phyloP scores from a whole-genome alignment of 2,797 vertebrate species.

The Emys orbicularis region DNA sequence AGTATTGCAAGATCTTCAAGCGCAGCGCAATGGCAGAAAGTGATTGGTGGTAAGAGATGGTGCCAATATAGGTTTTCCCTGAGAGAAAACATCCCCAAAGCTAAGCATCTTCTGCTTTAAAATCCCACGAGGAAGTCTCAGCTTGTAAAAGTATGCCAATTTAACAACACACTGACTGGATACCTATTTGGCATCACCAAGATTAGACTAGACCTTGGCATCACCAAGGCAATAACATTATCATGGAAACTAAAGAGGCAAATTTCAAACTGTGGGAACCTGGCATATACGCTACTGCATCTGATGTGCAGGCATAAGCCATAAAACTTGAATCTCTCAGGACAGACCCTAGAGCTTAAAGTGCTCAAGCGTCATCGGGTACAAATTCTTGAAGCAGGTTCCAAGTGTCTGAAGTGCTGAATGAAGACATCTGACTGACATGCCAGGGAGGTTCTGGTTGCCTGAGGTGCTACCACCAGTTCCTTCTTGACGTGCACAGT shows the following conservation, averaged over 20 bases:
- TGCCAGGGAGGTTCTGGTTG: neutral
- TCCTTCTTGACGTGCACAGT: neutral
- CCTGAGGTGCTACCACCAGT: rapidly evolving
- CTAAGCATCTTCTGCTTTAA: neutral
- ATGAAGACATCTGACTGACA: neutral
- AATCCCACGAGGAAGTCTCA: neutral
- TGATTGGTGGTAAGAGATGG: neutral
- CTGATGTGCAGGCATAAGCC: neutral
- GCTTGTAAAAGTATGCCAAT: neutral
- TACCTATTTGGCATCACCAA: neutral
- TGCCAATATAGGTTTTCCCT: neutral
- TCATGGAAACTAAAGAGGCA: neutral
- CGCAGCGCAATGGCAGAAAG: neutral
- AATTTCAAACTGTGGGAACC: neutral
- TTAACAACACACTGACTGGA: neutral
- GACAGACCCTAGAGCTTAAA: neutral
- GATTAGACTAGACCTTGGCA: neutral
- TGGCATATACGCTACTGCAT: neutral
- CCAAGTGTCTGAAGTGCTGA: neutral
- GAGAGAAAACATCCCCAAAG: neutral
- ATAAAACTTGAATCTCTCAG: neutral
- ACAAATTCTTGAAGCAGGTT: neutral
- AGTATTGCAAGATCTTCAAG: slow-evolving; percentile 8
- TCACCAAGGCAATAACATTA: neutral
- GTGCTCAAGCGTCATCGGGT: neutral